Evolutionary conservation across 2,797 vertebrate species (phyloP).

Genomic region (Luscinia luscinia): DNA sequence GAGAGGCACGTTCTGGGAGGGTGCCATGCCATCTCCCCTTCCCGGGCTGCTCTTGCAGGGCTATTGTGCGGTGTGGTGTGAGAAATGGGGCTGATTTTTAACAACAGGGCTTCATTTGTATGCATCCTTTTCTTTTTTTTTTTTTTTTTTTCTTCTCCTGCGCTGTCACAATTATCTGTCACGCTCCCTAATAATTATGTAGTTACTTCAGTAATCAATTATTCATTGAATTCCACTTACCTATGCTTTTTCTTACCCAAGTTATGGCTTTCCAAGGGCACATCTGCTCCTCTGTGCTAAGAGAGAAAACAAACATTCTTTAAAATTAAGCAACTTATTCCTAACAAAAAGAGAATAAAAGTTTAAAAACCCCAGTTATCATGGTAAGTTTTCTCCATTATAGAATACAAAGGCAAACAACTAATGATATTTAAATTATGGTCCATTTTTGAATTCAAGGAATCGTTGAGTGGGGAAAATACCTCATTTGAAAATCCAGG

Average conservation of each 20-base stretch:
- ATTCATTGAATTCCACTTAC: not conserved
- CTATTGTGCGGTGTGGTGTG: not conserved
- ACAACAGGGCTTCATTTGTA: not conserved
- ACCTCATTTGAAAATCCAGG: not conserved
- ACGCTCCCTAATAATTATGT: not conserved
- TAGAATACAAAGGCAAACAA: not conserved
- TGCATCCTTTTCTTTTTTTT: not conserved
- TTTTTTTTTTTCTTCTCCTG: rapidly evolving
- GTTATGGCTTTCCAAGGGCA: not conserved
- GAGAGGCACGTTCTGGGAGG: slow-evolving; percentile 3
- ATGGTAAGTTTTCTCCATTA: not conserved
- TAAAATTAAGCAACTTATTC: not conserved
- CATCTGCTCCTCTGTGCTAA: not conserved
- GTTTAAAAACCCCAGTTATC: too few relatives aligned
- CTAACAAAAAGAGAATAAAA: not conserved
- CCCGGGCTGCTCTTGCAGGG: slow-evolving; percentile 38
- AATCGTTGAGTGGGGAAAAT: not conserved
- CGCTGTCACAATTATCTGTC: not conserved
- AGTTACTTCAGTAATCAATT: not conserved
- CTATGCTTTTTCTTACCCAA: not conserved
- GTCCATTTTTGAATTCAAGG: not conserved
- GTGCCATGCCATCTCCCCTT: slow-evolving; percentile 42
- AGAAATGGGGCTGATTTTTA: slow-evolving; percentile 45
- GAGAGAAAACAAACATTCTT: not conserved
- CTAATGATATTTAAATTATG: not conserved